Evolutionary conservation across 2,888 invertebrate genomes (phyloP), one percentile per base, ranked within the genome.

Genomic region (Chydorus sphaericus): DNA sequence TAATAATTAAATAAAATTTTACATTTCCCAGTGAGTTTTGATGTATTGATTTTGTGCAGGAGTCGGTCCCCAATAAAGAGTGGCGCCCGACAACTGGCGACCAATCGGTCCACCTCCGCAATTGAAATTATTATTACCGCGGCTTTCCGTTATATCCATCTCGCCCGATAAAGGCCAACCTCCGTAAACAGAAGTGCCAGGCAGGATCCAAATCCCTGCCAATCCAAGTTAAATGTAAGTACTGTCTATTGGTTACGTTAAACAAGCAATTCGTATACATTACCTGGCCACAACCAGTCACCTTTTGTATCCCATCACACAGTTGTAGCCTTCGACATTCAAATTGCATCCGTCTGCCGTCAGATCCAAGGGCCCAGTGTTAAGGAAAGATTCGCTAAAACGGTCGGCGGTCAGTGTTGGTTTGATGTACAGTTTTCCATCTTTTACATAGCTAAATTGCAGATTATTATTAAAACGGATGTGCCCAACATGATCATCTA

Each of bases 391-490:
- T 60, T 75, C 62, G n/a, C 61, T 61, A 52, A 60, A 60, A 44
- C 54, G 55, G 31, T 70, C 68, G n/a, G 61, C 67, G 0, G 76
- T 72, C 30, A 80, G 64, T 0, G 78, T 75, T 1, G 84, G 83
- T 61, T 75, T 75, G 60, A 84, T 76, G 67, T 72, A 74, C n/a
- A 85, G 69, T 6, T 67, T 65, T 1, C 82, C 80, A 62, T 75
- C 70, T 61, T 73, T 69, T 1, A 72, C 69, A 66, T 75, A 82
- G 49, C 80, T 80, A n/a, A n/a, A n/a, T n/a, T n/a, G n/a, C n/a
- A n/a, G n/a, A n/a, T n/a, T n/a, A n/a, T n/a, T n/a, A n/a, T 8
- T n/a, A n/a, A n/a, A n/a, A n/a, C n/a, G n/a, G n/a, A n/a, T n/a
- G n/a, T n/a, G n/a, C n/a, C n/a, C n/a, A n/a, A n/a, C n/a, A n/a